Conservation (phyloP, 2,888 invertebrate species). For the Epinotia brunnichana region DNA sequence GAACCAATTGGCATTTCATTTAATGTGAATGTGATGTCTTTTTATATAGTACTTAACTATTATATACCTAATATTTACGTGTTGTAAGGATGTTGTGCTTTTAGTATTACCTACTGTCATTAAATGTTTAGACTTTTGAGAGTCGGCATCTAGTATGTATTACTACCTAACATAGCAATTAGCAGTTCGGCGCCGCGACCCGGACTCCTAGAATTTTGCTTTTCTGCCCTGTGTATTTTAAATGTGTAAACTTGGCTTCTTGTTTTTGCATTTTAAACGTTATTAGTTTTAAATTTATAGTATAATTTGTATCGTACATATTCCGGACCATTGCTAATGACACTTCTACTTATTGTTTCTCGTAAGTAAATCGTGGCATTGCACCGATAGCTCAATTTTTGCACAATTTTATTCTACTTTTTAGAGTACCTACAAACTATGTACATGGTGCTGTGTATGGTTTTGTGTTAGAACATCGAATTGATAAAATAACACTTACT, state of each 20-base stretch:
- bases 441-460: slow-evolving; percentile 49
- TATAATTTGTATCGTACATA: slow-evolving; percentile 49
- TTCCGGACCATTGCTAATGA: slow-evolving; percentile 56
- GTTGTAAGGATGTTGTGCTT: slow-evolving; percentile 26
- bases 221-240: slow-evolving; percentile 52
- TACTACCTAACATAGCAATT: slow-evolving; percentile 66
- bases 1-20: slow-evolving; percentile 35
- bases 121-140: slow-evolving; percentile 24
- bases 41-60: slow-evolving; percentile 15
- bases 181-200: slow-evolving; percentile 66
- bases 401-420: slow-evolving; percentile 58
- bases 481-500: slow-evolving; percentile 46
- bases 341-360: slow-evolving; percentile 67
- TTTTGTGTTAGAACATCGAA: slow-evolving; percentile 69
- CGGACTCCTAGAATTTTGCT: slow-evolving; percentile 59
- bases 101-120: slow-evolving; percentile 31
- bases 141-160: slow-evolving; percentile 39
- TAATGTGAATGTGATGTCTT: slow-evolving; percentile 29
- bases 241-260: slow-evolving; percentile 59
- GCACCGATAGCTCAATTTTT: slow-evolving; percentile 76
- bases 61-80: slow-evolving; percentile 14
- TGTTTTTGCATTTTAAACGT: slow-evolving; percentile 67
- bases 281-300: slow-evolving; percentile 51
- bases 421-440: slow-evolving; percentile 52
- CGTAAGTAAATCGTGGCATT: slow-evolving; percentile 70